Percentiles rank a stretch among this genome's conserved stretches.
These are phyloP conservation scores for Drosophila diplacantha DNA, from an alignment of 2,888 invertebrate genomes.

Conservation along the genomic window DNA sequence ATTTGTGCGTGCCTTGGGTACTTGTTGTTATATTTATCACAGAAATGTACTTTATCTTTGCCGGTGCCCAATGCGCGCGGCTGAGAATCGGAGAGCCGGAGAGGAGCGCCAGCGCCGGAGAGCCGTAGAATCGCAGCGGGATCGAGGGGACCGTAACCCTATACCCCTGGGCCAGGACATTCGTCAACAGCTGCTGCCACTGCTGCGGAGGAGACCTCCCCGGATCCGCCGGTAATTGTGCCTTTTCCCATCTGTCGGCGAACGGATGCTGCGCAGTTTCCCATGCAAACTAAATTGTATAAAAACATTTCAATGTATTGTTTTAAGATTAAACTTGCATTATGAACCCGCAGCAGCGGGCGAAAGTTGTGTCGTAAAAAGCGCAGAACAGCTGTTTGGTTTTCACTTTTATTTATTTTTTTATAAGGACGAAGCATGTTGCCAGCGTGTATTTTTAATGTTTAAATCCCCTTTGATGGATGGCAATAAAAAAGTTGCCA, in stretches of 20 bases:
- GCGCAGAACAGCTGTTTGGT: slow-evolving; percentile 56
- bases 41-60: slow-evolving; percentile 68
- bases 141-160: slow-evolving; percentile 29
- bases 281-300: slow-evolving; percentile 32
- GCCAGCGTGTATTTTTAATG: slow-evolving; percentile 60
- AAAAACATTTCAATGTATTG: slow-evolving; percentile 47
- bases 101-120: slow-evolving; percentile 1
- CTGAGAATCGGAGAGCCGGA: background rate
- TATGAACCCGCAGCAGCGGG: slow-evolving; percentile 45
- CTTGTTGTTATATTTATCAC: slow-evolving; percentile 73
- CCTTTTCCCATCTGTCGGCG: slow-evolving; percentile 43
- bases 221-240: slow-evolving; percentile 58
- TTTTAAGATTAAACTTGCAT: slow-evolving; percentile 69
- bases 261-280: slow-evolving; percentile 21
- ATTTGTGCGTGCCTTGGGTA: slow-evolving; percentile 71
- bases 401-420: slow-evolving; percentile 51
- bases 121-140: slow-evolving; percentile 23
- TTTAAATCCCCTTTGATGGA: slow-evolving; percentile 46
- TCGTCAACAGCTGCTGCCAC: slow-evolving; percentile 63
- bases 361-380: slow-evolving; percentile 33
- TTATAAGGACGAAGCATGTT: slow-evolving; percentile 53
- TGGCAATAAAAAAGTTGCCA: slow-evolving; percentile 51
- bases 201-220: slow-evolving; percentile 21
- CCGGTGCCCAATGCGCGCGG: slow-evolving; percentile 45
- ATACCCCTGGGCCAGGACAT: slow-evolving; percentile 43